A percentile compares a stretch with the other conserved stretches of the same genome.
These are phyloP conservation scores for Actinostola sp. DNA, from an alignment of 92 coral and sea anemone genomes.

Conservation along the genomic window DNA sequence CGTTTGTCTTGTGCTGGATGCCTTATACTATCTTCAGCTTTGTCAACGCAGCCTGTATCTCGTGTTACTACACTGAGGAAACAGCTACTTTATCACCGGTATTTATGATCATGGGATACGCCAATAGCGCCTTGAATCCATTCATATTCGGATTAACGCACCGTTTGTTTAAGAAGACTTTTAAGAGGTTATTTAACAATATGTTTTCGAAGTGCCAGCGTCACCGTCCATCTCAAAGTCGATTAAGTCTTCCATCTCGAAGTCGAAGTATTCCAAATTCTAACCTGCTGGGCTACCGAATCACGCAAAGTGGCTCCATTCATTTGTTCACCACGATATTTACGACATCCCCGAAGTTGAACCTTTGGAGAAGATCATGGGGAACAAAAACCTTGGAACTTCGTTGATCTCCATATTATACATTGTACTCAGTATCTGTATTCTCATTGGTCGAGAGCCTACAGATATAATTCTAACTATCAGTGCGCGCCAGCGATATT, in stretches of 20 bases:
- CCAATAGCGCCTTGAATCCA: conserved; percentile 44
- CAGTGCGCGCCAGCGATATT: too few relatives aligned
- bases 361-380: not conserved
- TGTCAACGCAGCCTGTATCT: not conserved
- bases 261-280: not conserved
- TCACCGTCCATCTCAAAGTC: too few relatives aligned
- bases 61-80: conserved; percentile 3
- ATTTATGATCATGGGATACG: conserved; percentile 43
- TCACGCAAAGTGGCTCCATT: conserved; percentile 21
- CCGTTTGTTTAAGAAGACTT: conserved; percentile 37
- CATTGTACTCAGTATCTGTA: too few relatives aligned
- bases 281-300: conserved; percentile 1
- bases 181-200: conserved; percentile 4
- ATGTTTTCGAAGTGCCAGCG: not conserved
- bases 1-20: conserved; percentile 52
- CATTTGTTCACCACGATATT: not conserved
- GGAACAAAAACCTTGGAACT: conserved; percentile 20
- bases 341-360: not conserved
- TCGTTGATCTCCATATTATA: conserved; percentile 4
- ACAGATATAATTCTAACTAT: too few relatives aligned
- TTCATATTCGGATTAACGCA: conserved; percentile 32
- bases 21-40: conserved; percentile 43
- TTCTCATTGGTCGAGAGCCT: too few relatives aligned
- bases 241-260: not conserved
- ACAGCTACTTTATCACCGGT: not conserved